phyloP scores from a whole-genome alignment of 2,888 invertebrate genomes.

The Choristoneura rosaceana region DNA sequence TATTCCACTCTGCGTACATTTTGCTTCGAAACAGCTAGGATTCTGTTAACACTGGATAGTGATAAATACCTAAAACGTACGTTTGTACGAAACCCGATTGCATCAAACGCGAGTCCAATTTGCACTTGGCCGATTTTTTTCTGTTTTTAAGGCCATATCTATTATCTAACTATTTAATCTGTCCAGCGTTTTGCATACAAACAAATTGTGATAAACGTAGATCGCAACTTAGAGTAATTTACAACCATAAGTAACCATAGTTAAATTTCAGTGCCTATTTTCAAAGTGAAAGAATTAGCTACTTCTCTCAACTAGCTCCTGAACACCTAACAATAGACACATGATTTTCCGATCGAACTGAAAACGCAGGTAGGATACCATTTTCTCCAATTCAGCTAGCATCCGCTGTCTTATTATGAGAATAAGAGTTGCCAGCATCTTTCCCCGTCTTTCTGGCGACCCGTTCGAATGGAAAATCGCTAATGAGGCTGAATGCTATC shows the following conservation, averaged over 20 bases:
- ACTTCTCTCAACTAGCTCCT: constrained; percentile 22
- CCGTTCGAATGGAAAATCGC: constrained; percentile 71
- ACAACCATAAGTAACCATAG: background rate
- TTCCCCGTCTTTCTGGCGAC: constrained; percentile 57
- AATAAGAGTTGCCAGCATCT: constrained; percentile 58
- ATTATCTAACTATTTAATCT: too few relatives aligned
- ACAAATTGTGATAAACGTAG: background rate
- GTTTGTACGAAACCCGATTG: too few relatives aligned
- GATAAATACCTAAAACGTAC: too few relatives aligned
- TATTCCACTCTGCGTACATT: too few relatives aligned
- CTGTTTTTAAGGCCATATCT: too few relatives aligned
- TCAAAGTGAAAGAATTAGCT: background rate
- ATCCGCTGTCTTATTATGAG: constrained; percentile 56
- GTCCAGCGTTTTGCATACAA: background rate
- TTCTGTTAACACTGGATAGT: too few relatives aligned
- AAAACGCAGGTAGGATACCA: constrained; percentile 47
- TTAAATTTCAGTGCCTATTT: constrained; percentile 14
- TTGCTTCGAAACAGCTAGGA: too few relatives aligned
- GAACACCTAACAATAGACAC: constrained; percentile 46
- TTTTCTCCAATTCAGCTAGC: constrained; percentile 55
- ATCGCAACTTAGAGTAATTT: background rate
- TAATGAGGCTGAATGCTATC: constrained; percentile 73
- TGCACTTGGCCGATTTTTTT: too few relatives aligned
- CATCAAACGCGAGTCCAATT: too few relatives aligned
- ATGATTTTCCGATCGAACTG: constrained; percentile 58